phyloP scores from a whole-genome alignment of 2,113 vertebrate genomes.

The Uropsilus gracilis region DNA sequence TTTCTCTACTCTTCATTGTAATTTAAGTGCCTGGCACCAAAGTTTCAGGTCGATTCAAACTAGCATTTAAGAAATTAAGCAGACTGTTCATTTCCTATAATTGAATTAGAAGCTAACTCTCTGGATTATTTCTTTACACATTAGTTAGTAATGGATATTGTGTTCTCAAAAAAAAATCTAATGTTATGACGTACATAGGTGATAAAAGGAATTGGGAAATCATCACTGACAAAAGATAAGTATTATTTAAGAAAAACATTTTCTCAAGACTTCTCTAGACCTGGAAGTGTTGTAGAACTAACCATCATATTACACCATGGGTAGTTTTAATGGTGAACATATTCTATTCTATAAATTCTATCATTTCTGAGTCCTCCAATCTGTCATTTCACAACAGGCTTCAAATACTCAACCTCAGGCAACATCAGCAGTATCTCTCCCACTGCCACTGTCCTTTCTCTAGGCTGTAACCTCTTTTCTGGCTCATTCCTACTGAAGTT shows the following conservation, averaged over 20 bases:
- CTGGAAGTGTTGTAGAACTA: neutral
- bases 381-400: neutral
- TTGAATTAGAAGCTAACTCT: constrained; percentile 14
- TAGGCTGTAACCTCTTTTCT: neutral
- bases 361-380: too few relatives aligned
- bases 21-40: neutral
- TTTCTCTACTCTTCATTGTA: neutral
- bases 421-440: accelerated
- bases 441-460: neutral
- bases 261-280: neutral
- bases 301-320: neutral
- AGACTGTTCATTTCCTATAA: neutral
- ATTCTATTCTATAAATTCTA: neutral
- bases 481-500: neutral
- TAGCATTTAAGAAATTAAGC: neutral
- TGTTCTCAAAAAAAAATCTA: neutral
- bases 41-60: neutral
- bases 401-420: too few relatives aligned
- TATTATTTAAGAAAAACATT: neutral
- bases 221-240: neutral
- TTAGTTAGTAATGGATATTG: neutral
- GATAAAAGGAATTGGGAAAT: neutral
- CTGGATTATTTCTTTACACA: constrained; percentile 18
- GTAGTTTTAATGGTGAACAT: neutral
- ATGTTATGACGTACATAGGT: neutral